Evolutionary conservation across 2,113 vertebrate genomes (phyloP).

Genomic region (Catharus fuscescens): DNA sequence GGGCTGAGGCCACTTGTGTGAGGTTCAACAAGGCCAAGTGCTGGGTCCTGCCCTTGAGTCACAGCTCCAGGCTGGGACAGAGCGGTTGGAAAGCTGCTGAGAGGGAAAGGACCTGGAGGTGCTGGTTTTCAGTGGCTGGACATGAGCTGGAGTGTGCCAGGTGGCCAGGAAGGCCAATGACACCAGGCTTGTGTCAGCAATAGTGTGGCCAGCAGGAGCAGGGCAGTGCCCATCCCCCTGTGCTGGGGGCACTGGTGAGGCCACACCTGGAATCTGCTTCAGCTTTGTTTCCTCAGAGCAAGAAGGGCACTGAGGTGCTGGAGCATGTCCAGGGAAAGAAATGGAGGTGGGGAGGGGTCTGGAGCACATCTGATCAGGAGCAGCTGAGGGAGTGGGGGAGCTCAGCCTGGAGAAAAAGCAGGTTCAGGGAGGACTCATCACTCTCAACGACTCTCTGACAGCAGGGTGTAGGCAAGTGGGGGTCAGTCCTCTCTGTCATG

Average conservation of each 20-base stretch:
- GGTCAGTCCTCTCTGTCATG: rapidly evolving
- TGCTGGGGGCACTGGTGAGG: neutral
- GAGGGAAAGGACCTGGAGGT: too few species aligned
- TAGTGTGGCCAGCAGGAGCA: too few species aligned
- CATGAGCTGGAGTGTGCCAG: too few species aligned
- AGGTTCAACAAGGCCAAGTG: too few species aligned
- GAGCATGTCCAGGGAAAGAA: rapidly evolving
- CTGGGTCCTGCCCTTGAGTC: too few species aligned
- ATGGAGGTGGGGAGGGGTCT: rapidly evolving
- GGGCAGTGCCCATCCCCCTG: too few species aligned
- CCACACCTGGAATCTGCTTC: neutral
- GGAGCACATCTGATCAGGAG: neutral
- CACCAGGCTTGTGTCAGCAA: too few species aligned
- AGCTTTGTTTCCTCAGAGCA: neutral
- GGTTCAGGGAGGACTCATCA: rapidly evolving
- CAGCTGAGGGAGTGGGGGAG: rapidly evolving
- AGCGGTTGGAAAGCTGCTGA: too few species aligned
- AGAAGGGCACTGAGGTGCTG: neutral
- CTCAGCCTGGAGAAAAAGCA: neutral
- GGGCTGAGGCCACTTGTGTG: too few species aligned
- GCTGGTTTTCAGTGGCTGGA: too few species aligned
- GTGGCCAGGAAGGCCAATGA: too few species aligned
- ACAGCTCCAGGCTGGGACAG: too few species aligned
- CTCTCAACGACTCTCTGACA: neutral
- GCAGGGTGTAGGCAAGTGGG: neutral